Evolutionary conservation across 2,113 vertebrate genomes (phyloP), one percentile per base, ranked within the genome.

Genomic region (Gadus chalcogrammus): DNA sequence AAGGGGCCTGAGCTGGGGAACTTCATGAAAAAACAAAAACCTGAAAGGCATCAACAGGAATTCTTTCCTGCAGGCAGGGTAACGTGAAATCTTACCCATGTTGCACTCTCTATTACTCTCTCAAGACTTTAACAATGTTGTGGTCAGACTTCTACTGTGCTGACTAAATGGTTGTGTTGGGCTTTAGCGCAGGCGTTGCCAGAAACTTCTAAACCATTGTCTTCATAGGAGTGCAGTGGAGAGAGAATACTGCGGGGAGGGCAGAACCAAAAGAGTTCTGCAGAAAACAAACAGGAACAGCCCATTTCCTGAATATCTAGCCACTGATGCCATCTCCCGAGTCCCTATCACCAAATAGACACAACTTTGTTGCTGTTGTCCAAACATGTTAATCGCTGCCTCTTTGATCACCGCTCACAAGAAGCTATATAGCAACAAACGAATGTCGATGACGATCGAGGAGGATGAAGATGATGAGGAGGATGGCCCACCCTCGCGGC

Each of bases 61-160:
- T 79, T 79, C 83, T 69, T 75, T 17, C 56, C 28, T 69, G 86
- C 82, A 90, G 83, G 71, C 84, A 69, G 80, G 55, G 78, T 74
- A 76, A 71, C 81, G 84, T 79, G 83, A 86, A 84, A 82, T 85
- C 65, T 82, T 86, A 87, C 79, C 84, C 81, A 74, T 82, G 42
- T 87, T 84, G 80, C 83, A 84, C 79, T 74, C 78, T 81, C 88
- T 87, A 85, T 87, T 13, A 12, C 82, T 88, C 38, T 59, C 78
- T 74, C 56, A 80, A 82, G 79, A 86, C 79, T 85, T 85, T 86
- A 87, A 84, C 85, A 88, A 86, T 82, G 79, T 75, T 89, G 85
- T 84, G 89, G 87, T 88, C 22, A 18, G 80, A 71, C 77, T 72
- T 78, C 77, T 78, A 35, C 77, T 78, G 28, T 63, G 72, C 68